phyloP scores from a whole-genome alignment of 1,140 invertebrate genomes.

The Aphidius ervi region DNA sequence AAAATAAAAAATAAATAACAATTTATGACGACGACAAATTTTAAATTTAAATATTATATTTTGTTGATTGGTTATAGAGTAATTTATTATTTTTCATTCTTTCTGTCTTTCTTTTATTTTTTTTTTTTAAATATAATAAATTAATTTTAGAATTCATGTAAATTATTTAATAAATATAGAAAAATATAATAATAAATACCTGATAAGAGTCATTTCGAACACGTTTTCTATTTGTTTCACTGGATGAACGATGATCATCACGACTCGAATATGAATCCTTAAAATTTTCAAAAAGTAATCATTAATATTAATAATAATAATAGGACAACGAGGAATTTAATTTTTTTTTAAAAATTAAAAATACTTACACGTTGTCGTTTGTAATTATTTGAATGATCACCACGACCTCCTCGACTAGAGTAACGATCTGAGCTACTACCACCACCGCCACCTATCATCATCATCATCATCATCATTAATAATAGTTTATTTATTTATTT shows the following conservation, averaged over 20 bases:
- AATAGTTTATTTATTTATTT: no score
- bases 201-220: conserved; percentile 48
- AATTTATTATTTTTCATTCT: not conserved
- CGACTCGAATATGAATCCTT: conserved; percentile 44
- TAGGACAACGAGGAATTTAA: not conserved
- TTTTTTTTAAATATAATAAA: not conserved
- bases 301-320: not conserved
- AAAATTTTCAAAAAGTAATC: not conserved
- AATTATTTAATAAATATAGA: not conserved
- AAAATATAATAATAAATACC: conserved; percentile 34
- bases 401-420: conserved; percentile 42
- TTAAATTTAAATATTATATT: no score
- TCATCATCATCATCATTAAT: conserved; percentile 25
- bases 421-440: conserved; percentile 46
- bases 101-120: no score
- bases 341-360: conserved; percentile 1
- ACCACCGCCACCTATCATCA: conserved; percentile 32
- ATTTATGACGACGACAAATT: no score
- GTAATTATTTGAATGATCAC: conserved; percentile 47
- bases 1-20: conserved; percentile 11
- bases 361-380: conserved; percentile 43
- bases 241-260: conserved; percentile 45
- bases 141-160: not conserved
- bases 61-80: not conserved
- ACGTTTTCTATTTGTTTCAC: conserved; percentile 43